Evolutionary conservation across 2,113 vertebrate species (phyloP).

Genomic region (Prietella phreatophila): DNA sequence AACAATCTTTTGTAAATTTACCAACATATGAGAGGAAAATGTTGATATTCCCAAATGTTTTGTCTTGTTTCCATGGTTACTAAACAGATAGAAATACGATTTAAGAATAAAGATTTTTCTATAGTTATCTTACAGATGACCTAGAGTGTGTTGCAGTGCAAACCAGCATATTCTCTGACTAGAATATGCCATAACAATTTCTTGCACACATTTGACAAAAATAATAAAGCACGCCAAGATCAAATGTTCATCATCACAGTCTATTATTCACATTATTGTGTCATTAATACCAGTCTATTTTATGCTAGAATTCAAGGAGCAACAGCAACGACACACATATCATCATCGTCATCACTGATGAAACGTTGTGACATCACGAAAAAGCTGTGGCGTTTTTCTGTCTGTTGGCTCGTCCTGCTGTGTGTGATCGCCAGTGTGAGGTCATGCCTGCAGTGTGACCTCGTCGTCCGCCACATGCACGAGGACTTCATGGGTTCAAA

Average conservation of each 20-base stretch:
- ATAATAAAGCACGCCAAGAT: neutral
- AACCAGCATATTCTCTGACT: neutral
- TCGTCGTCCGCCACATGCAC: conserved; percentile 52
- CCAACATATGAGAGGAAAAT: neutral
- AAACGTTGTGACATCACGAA: neutral
- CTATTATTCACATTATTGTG: too few species aligned
- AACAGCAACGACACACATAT: neutral
- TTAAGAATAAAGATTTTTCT: neutral
- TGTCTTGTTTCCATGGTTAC: neutral
- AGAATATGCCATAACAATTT: neutral
- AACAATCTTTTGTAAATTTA: neutral
- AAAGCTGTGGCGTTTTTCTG: neutral
- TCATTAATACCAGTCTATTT: neutral
- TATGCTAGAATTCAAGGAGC: neutral
- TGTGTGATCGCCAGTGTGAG: conserved; percentile 30
- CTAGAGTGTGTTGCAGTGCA: neutral
- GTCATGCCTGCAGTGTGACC: conserved; percentile 72
- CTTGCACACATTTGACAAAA: neutral
- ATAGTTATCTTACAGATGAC: neutral
- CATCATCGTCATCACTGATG: neutral
- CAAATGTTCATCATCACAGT: neutral
- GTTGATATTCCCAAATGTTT: neutral
- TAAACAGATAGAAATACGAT: neutral
- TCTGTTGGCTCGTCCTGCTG: conserved; percentile 52
- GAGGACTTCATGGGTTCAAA: conserved; percentile 59